Conservation (phyloP, 2,797 vertebrate genomes). For the Poecile montanus region DNA sequence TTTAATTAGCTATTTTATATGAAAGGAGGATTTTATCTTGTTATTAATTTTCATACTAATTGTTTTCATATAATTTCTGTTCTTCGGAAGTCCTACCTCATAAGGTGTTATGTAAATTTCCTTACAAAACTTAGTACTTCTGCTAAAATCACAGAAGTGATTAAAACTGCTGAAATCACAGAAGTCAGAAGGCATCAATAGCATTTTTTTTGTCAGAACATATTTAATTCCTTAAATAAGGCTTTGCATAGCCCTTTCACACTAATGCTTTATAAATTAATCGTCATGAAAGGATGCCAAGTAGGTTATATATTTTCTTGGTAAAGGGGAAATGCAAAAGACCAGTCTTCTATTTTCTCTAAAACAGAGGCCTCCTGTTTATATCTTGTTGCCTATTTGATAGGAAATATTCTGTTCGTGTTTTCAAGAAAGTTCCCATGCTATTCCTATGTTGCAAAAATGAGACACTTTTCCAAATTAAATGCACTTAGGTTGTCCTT, state of each 20-base stretch:
- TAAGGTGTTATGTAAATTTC: not conserved
- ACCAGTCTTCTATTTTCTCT: not conserved
- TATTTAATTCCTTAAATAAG: not conserved
- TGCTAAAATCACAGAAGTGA: not conserved
- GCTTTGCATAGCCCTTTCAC: not conserved
- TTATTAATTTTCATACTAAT: not conserved
- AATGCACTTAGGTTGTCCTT: rapidly evolving
- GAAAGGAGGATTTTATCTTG: not conserved
- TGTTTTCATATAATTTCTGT: not conserved
- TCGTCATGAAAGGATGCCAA: not conserved
- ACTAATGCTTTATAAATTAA: conserved; percentile 4
- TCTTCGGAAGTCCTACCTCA: not conserved
- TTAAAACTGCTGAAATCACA: not conserved
- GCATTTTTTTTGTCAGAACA: not conserved
- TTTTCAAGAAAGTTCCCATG: not conserved
- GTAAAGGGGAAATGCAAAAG: not conserved
- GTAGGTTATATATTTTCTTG: not conserved
- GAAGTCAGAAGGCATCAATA: not conserved
- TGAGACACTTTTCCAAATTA: not conserved
- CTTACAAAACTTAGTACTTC: not conserved
- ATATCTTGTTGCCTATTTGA: not conserved
- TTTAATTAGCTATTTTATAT: not conserved
- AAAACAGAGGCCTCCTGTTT: not conserved
- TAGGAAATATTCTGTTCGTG: not conserved
- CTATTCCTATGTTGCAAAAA: not conserved